Conservation (phyloP, 2,888 invertebrate species). For the Sipha maydis region DNA sequence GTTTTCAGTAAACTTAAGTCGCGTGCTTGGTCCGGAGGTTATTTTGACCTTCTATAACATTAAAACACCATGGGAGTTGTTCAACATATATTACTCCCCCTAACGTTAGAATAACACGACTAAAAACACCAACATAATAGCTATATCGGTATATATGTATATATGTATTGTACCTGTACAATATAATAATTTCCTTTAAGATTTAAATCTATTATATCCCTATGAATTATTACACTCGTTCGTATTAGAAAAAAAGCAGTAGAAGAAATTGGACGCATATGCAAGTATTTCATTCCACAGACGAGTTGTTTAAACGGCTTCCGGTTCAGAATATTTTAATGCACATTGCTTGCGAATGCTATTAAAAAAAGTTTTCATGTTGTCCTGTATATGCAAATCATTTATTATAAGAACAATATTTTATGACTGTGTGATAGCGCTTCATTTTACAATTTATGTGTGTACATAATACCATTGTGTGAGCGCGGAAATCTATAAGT, state of each 20-base stretch:
- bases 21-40: slow-evolving; percentile 22
- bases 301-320: slow-evolving; percentile 20
- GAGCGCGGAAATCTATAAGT: neutral
- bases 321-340: neutral
- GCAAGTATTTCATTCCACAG: neutral
- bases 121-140: slow-evolving; percentile 10
- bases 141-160: neutral
- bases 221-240: neutral
- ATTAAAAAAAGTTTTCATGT: slow-evolving; percentile 2
- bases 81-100: neutral
- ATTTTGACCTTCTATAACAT: slow-evolving; percentile 41
- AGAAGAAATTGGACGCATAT: neutral
- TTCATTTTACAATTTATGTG: slow-evolving; percentile 4
- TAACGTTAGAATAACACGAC: slow-evolving; percentile 9
- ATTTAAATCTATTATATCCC: neutral
- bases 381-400: slow-evolving; percentile 2
- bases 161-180: neutral
- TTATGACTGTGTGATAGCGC: neutral
- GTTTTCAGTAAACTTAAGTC: slow-evolving; percentile 43
- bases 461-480: neutral
- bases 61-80: slow-evolving; percentile 18
- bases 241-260: neutral
- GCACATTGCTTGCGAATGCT: neutral
- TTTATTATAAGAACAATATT: slow-evolving; percentile 32
- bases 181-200: neutral